These are phyloP conservation scores for Otolemur garnettii DNA, from an alignment of 2,113 vertebrate species.

Conservation along the genomic window DNA sequence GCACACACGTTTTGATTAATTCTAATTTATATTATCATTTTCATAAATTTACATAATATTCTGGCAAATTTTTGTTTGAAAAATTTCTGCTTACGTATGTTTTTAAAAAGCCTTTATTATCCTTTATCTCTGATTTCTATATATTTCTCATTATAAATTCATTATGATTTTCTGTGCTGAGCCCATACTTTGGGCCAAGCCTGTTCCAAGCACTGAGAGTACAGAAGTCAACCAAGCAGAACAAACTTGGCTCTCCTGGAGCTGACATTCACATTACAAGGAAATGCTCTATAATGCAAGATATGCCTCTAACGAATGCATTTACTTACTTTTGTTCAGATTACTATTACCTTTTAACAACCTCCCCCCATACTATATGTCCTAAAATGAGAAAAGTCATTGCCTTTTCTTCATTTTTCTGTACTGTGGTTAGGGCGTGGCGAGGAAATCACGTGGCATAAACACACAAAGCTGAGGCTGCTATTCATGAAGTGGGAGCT, in stretches of 20 bases:
- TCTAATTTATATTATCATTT: background rate
- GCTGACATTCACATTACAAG: background rate
- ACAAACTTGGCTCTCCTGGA: background rate
- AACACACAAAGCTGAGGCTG: background rate
- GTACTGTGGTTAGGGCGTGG: background rate
- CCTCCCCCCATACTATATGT: background rate
- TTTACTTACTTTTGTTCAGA: background rate
- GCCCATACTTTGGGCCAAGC: background rate
- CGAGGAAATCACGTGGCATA: background rate
- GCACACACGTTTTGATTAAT: background rate
- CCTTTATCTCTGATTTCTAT: background rate
- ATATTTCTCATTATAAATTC: background rate
- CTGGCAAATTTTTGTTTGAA: background rate
- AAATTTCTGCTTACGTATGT: background rate
- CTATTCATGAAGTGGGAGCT: background rate
- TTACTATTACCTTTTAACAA: background rate
- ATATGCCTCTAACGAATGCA: background rate
- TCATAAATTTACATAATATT: background rate
- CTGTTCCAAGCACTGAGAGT: background rate
- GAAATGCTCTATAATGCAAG: background rate
- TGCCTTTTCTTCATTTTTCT: background rate
- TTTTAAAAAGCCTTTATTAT: constrained; percentile 6
- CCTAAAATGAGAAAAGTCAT: background rate
- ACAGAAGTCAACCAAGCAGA: background rate
- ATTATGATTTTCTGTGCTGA: background rate